Percentiles rank a stretch among this genome's conserved stretches.
phyloP scores from a whole-genome alignment of 2,888 invertebrate species.

The Orthonychiurus folsomi region DNA sequence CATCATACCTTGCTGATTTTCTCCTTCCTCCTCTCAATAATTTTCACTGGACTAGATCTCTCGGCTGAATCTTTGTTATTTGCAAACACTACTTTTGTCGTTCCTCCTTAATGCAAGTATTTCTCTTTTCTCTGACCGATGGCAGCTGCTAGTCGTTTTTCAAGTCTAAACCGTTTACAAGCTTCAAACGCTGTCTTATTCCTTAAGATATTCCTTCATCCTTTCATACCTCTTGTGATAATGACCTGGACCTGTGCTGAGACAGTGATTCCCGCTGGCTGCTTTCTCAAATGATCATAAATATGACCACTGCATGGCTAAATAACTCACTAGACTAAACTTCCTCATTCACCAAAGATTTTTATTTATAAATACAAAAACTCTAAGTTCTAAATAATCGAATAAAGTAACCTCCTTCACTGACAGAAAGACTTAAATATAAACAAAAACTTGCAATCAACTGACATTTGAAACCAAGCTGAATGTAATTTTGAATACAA shows the following conservation, averaged over 20 bases:
- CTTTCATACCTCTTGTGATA: not conserved
- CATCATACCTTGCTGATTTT: constrained; percentile 1
- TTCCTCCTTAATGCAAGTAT: not conserved
- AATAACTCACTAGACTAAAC: not conserved
- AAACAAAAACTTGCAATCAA: not conserved
- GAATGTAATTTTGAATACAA: too few species aligned
- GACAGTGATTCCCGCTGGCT: constrained; percentile 2
- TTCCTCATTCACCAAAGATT: not conserved
- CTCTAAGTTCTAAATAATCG: not conserved
- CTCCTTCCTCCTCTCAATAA: not conserved
- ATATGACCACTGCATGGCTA: not conserved
- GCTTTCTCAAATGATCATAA: not conserved
- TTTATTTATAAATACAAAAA: not conserved
- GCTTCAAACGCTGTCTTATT: constrained; percentile 2
- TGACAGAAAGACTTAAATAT: not conserved
- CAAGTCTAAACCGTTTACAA: not conserved
- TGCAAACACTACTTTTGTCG: not conserved
- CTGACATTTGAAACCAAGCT: not conserved
- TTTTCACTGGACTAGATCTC: not conserved
- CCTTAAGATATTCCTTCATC: not conserved
- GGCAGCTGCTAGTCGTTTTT: not conserved
- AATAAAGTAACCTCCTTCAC: not conserved
- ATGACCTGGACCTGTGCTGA: not conserved
- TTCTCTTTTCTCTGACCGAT: not conserved
- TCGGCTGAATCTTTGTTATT: not conserved